Conservation (phyloP, 2,113 vertebrate species). For the Triplophysa siluroides region DNA sequence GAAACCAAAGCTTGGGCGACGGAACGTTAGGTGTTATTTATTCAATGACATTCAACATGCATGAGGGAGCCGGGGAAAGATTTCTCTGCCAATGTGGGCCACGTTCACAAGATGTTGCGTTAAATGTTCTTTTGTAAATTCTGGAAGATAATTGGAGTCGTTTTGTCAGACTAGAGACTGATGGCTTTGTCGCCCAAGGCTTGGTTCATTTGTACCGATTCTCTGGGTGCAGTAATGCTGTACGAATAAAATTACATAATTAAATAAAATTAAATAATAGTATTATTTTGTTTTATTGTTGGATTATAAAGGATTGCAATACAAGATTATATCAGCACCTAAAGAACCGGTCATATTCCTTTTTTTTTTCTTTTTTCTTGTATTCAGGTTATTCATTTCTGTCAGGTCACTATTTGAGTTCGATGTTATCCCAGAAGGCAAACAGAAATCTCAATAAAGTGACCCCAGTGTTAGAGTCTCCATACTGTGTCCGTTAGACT, state of each 20-base stretch:
- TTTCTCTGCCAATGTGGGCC: neutral
- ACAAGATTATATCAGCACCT: constrained; percentile 64
- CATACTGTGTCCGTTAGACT: constrained; percentile 92
- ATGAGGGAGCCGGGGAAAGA: neutral
- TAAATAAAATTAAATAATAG: neutral
- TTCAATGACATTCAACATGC: neutral
- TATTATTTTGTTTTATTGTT: neutral
- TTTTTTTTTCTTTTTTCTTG: constrained; percentile 59
- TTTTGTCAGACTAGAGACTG: constrained; percentile 57
- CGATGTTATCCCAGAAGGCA: constrained; percentile 54
- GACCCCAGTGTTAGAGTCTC: constrained; percentile 95
- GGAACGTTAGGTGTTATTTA: constrained; percentile 33
- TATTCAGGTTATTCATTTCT: constrained; percentile 65
- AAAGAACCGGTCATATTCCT: constrained; percentile 92
- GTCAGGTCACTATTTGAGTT: constrained; percentile 92
- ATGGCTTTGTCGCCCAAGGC: constrained; percentile 84
- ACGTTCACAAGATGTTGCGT: neutral
- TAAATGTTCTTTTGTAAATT: neutral
- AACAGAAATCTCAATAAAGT: constrained; percentile 83
- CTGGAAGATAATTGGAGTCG: neutral
- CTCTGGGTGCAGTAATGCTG: constrained; percentile 86
- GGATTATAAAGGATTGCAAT: neutral
- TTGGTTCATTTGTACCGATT: constrained; percentile 93
- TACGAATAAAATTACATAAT: neutral
- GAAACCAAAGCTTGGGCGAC: constrained; percentile 93